These are phyloP conservation scores for Sciurus vulgaris DNA, from an alignment of 2,797 vertebrate genomes.

Conservation along the genomic window DNA sequence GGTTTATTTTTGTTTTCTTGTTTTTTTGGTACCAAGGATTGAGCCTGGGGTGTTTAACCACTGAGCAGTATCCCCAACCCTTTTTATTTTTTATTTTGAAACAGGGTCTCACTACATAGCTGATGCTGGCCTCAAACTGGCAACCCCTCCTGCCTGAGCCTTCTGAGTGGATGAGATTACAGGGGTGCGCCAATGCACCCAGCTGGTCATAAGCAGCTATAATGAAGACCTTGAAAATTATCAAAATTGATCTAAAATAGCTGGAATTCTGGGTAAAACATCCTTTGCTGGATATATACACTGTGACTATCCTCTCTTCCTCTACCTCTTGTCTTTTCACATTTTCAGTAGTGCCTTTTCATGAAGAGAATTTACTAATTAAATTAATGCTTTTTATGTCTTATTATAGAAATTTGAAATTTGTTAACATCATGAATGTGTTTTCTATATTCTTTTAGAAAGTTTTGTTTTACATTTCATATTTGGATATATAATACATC, in stretches of 20 bases:
- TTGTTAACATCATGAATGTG: background rate
- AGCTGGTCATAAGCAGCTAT: background rate
- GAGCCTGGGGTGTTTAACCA: too few relatives aligned
- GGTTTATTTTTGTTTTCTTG: too few relatives aligned
- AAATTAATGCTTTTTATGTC: background rate
- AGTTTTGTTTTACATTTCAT: background rate
- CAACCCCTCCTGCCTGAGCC: too few relatives aligned
- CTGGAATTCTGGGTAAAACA: background rate
- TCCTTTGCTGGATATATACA: background rate
- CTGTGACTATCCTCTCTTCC: background rate
- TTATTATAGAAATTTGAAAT: background rate
- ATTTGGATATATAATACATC: background rate
- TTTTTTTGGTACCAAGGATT: too few relatives aligned
- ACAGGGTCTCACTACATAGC: too few relatives aligned
- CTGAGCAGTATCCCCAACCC: too few relatives aligned
- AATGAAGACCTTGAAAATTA: conserved; percentile 11
- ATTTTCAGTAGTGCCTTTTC: background rate
- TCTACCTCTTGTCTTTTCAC: background rate
- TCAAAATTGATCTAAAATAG: background rate
- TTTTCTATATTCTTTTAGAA: background rate
- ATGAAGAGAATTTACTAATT: background rate
- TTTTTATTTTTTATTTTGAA: too few relatives aligned
- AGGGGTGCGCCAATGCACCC: too few relatives aligned
- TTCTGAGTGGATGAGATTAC: too few relatives aligned
- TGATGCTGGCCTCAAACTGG: too few relatives aligned